Evolutionary conservation across 2,888 invertebrate genomes (phyloP).

Genomic region (Pristionchus arcanus): DNA sequence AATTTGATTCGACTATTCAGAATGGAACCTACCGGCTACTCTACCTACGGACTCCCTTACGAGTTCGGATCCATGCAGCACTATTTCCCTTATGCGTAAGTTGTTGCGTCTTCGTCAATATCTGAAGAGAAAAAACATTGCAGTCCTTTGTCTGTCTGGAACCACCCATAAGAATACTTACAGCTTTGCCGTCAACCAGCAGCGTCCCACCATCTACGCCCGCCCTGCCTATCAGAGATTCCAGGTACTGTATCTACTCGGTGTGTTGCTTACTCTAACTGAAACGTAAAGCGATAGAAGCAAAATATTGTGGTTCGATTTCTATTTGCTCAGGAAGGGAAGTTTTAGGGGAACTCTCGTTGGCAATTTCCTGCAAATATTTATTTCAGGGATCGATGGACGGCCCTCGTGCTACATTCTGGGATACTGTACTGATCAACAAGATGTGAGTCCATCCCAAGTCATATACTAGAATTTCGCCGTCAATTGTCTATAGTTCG

Average conservation of each 20-base stretch:
- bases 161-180: no score
- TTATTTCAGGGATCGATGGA: slow-evolving; percentile 29
- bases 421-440: slow-evolving; percentile 44
- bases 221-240: not conserved
- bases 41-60: slow-evolving; percentile 49
- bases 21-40: slow-evolving; percentile 33
- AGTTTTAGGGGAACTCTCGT: no score
- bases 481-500: no score
- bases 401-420: slow-evolving; percentile 45
- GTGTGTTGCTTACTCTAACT: no score
- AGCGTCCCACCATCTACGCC: slow-evolving; percentile 52
- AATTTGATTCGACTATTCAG: not conserved
- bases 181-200: slow-evolving; percentile 45
- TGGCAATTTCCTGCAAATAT: not conserved
- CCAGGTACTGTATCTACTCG: not conserved
- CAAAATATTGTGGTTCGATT: no score
- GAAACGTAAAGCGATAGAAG: no score
- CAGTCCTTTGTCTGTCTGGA: no score
- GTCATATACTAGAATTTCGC: not conserved
- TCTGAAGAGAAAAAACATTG: no score
- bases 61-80: slow-evolving; percentile 54
- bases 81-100: slow-evolving; percentile 38
- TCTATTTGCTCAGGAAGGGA: no score
- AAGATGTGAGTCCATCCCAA: not conserved
- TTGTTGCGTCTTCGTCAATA: not conserved